These are phyloP conservation scores for Bombus turneri DNA, from an alignment of 1,140 invertebrate genomes.

Conservation along the genomic window DNA sequence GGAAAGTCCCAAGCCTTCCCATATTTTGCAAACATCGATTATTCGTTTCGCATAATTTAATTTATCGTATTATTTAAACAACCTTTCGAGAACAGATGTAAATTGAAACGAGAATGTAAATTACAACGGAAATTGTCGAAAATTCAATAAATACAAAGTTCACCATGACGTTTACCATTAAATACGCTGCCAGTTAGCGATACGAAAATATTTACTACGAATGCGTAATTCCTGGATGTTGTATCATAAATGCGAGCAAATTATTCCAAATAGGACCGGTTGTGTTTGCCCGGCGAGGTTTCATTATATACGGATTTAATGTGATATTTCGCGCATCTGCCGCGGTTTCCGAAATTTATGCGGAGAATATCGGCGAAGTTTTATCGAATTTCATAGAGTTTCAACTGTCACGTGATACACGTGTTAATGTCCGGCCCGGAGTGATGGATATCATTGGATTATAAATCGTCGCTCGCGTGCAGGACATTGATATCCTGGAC, in stretches of 20 bases:
- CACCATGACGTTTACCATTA: neutral
- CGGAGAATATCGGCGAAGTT: neutral
- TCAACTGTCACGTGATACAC: slow-evolving; percentile 5
- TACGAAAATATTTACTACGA: slow-evolving; percentile 25
- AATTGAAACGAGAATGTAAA: neutral
- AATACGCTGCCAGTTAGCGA: slow-evolving; percentile 13
- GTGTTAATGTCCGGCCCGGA: slow-evolving; percentile 2
- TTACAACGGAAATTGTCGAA: neutral
- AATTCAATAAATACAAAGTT: neutral
- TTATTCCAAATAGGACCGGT: neutral
- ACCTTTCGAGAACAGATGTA: neutral
- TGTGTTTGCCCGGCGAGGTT: neutral
- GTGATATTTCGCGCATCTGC: neutral
- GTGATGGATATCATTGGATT: slow-evolving; percentile 39
- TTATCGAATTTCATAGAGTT: slow-evolving; percentile 20
- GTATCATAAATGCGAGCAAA: slow-evolving; percentile 12
- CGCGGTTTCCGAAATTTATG: neutral
- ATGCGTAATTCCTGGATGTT: neutral
- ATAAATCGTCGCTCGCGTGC: slow-evolving; percentile 20
- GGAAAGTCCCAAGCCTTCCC: too few species aligned
- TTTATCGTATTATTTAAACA: slow-evolving; percentile 3
- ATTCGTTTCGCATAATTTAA: too few species aligned
- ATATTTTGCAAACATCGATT: too few species aligned
- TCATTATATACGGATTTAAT: slow-evolving; percentile 28
- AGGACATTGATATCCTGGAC: slow-evolving; percentile 7